These are phyloP conservation scores for Argyresthia albistria DNA, from an alignment of 2,888 invertebrate species.

Conservation along the genomic window DNA sequence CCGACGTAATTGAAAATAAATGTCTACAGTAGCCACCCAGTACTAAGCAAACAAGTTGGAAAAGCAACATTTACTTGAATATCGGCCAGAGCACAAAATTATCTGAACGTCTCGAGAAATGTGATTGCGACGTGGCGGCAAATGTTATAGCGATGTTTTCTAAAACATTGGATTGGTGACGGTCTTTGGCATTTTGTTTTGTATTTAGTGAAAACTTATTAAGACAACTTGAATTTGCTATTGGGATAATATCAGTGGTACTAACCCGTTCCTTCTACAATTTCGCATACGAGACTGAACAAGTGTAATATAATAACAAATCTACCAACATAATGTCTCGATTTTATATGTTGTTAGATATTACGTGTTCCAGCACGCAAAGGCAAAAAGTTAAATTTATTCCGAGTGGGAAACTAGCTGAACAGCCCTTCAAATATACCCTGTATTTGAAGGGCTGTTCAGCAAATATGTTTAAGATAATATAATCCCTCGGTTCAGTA, in stretches of 20 bases:
- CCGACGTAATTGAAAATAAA: conserved; percentile 46
- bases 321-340: no score
- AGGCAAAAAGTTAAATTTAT: conserved; percentile 35
- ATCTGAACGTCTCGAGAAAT: conserved; percentile 11
- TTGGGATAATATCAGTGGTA: no score
- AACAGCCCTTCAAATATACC: not conserved
- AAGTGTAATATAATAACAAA: no score
- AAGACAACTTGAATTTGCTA: no score
- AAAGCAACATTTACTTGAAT: no score
- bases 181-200: no score
- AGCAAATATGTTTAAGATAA: conserved; percentile 58
- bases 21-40: conserved; percentile 9
- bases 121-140: not conserved
- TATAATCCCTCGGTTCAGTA: conserved; percentile 52
- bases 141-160: not conserved
- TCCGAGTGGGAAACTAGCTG: conserved; percentile 37
- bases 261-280: no score
- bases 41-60: no score
- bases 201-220: no score
- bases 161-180: not conserved
- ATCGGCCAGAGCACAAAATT: conserved; percentile 16
- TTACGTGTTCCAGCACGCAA: no score
- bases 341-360: no score
- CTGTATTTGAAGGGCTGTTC: conserved; percentile 3
- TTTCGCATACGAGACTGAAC: no score